Base-by-base conservation (phyloP, 2,113 vertebrate genomes). In the Trinectes maculatus region DNA sequence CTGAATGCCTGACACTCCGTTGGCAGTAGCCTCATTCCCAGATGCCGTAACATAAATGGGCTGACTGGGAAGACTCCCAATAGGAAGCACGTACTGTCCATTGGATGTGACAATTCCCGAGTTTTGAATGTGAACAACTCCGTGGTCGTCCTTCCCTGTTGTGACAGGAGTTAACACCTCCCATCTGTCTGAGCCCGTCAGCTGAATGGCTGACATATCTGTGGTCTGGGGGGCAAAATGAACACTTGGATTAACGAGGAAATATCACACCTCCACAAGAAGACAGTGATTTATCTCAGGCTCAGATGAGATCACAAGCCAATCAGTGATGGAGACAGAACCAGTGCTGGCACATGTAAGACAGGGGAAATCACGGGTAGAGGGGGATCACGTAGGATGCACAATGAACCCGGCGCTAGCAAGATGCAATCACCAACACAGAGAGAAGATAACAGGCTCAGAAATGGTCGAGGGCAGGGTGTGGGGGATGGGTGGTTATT, bases 41-140 rank as follows among this genome's bases (percentile, higher is more conserved):
- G 96, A 95, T 68, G 96, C 94, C 74, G 96, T 96, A 88, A 98
- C 96, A 90, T 98, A 98, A 85, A 99, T 95, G 86, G 97, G 96
- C 79, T 99, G 96, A 91, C 93, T 99, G 90, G 95, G 94, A 91
- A 99, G 92, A 93, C 94, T 95, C 89, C 98, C 96, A 74, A 99
- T 92, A 53, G 96, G 97, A 93, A 99, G 94, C 87, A 98, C 94
- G 77, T 98, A 99, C 89, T 98, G 98, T 83, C 95, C 98, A 71
- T 96, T 98, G 69, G 96, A 96, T 70, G 96, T 94, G 85, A 96
- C 94, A 49, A 96, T 94, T 85, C 96, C 94, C 64, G 95, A 92
- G 87, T 94, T 94, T 87, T 94, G 93, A 91, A 98, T 95, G 90
- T 98, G 96, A 80, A 99, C 92, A 78, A 97, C 91, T 89, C 95